Evolutionary conservation across 1,140 invertebrate genomes (phyloP), one percentile per base, ranked within the genome.

Genomic region (Meloidogyne exigua): DNA sequence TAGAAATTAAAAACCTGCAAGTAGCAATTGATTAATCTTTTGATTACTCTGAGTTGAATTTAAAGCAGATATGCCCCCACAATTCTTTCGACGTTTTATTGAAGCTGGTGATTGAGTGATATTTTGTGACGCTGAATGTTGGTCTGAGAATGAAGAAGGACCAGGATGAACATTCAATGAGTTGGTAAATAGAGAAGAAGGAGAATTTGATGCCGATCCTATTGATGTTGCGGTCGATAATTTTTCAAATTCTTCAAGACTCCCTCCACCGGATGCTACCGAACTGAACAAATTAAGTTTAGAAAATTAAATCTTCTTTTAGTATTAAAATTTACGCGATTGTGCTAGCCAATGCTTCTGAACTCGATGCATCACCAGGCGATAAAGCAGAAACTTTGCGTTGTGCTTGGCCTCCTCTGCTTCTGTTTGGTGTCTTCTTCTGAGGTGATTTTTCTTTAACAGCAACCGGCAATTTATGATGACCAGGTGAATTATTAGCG

Each of bases 281-380:
- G 72, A 73, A 65, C 72, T 73, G 25, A 4, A 65, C 10, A 72
- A 28, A 72, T 10, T 13, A n/a, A 68, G 25, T 68, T 68, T 66
- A 66, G 15, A 39, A 68, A 42, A 5, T 42, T 42, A 68, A 68
- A n/a, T n/a, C 18, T n/a, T 15, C 18, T 18, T 7, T 21, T 21
- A 36, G 15, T 18, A 21, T 7, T 7, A n/a, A 42, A 42, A 57
- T 65, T 64, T 73, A 73, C 72, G 72, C 72, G 57, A 73, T 73
- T 66, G 72, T 73, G 49, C 72, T 73, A 36, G 72, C 72, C 21
- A 73, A 64, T 23, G 72, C 57, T 32, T 73, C 72, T 1, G 72
- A 57, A 57, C 49, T 65, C 2, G 72, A 73, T 0, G 69, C 44
- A 26, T 25, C 36, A 11, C 69, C n/a, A 25, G 69, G 69, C 5